Conservation (phyloP, 2,113 vertebrate species). For the Esox niger region DNA sequence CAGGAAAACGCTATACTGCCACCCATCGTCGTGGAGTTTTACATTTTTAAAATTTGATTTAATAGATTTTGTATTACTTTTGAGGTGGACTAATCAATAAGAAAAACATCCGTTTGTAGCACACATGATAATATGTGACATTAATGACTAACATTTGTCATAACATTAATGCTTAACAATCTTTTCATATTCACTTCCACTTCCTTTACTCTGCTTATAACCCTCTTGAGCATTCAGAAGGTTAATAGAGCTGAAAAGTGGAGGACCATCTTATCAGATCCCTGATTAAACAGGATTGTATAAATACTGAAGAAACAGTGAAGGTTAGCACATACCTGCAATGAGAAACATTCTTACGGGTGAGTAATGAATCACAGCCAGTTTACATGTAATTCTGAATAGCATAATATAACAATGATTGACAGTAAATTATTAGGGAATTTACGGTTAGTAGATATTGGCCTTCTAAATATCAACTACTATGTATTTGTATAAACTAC, state of each 20-base stretch:
- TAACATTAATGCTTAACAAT: background rate
- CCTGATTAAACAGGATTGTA: slow-evolving; percentile 27
- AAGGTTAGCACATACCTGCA: slow-evolving; percentile 47
- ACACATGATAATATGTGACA: background rate
- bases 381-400: background rate
- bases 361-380: slow-evolving; percentile 19
- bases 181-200: background rate
- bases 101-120: background rate
- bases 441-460: no score
- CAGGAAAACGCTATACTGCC: background rate
- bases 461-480: no score
- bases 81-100: background rate
- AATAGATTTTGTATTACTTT: background rate
- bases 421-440: background rate
- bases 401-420: background rate
- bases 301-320: slow-evolving; percentile 48
- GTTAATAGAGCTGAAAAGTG: slow-evolving; percentile 4
- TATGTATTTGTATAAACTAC: no score
- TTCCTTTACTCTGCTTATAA: background rate
- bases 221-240: background rate
- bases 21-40: background rate
- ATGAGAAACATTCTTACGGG: background rate
- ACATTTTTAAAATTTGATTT: no score
- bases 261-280: slow-evolving; percentile 51
- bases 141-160: background rate